Evolutionary conservation across 2,888 invertebrate genomes (phyloP).

Genomic region (Andrena dorsata): DNA sequence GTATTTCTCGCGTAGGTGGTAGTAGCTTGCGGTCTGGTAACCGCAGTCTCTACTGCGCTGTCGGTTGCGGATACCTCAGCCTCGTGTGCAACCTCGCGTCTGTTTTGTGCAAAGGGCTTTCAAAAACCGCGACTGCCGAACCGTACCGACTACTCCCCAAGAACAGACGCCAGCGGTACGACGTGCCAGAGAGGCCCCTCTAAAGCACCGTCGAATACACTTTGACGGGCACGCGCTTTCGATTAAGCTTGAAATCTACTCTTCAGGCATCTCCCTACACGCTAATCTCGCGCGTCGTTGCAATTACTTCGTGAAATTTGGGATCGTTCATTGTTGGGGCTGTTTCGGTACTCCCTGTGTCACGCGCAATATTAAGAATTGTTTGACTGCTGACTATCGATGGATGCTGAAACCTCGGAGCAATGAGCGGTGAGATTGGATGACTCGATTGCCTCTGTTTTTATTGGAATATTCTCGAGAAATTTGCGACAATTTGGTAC

Average conservation of each 20-base stretch:
- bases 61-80: constrained; percentile 78
- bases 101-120: constrained; percentile 80
- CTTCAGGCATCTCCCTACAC: constrained; percentile 29
- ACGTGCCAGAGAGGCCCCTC: constrained; percentile 58
- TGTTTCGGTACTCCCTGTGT: neutral
- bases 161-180: constrained; percentile 66
- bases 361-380: neutral
- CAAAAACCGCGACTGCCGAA: constrained; percentile 80
- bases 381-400: neutral
- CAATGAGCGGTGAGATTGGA: neutral
- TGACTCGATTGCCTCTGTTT: neutral
- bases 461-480: neutral
- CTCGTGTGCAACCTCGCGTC: constrained; percentile 73
- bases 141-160: constrained; percentile 67
- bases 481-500: neutral
- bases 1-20: constrained; percentile 75
- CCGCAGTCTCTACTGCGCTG: constrained; percentile 82
- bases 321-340: neutral
- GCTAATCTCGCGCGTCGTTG: constrained; percentile 26
- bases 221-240: constrained; percentile 67
- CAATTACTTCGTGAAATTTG: constrained; percentile 2
- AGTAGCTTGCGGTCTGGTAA: constrained; percentile 83
- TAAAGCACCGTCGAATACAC: constrained; percentile 63
- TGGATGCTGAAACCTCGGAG: neutral
- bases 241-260: constrained; percentile 64